phyloP scores from a whole-genome alignment of 2,888 invertebrate genomes.

The Campoletis raptor region DNA sequence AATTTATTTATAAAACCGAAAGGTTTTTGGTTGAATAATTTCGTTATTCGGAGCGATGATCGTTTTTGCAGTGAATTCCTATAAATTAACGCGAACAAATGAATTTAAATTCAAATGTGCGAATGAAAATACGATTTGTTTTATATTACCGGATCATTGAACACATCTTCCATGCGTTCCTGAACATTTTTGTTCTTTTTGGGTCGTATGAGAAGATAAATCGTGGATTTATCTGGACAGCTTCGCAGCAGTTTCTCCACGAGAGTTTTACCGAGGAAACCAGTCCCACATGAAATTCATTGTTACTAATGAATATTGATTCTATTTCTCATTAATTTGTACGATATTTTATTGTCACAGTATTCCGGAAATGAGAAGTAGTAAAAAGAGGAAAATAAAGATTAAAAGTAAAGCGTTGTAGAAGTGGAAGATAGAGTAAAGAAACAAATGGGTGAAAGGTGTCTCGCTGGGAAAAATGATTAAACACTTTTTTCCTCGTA shows the following conservation, averaged over 20 bases:
- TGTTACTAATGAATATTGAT: background rate
- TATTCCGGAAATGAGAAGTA: background rate
- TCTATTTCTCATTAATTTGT: background rate
- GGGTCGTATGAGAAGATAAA: slow-evolving; percentile 86
- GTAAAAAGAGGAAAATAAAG: slow-evolving; percentile 10
- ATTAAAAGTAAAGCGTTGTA: background rate
- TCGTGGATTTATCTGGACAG: slow-evolving; percentile 86
- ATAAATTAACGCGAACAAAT: background rate
- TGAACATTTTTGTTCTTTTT: slow-evolving; percentile 86
- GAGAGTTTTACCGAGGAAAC: slow-evolving; percentile 87
- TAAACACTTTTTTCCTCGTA: slow-evolving; percentile 46
- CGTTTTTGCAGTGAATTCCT: background rate
- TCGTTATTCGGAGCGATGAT: background rate
- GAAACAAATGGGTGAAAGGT: slow-evolving; percentile 56
- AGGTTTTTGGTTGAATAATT: background rate
- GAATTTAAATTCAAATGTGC: background rate
- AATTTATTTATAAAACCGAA: background rate
- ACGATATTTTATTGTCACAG: background rate
- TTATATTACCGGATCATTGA: slow-evolving; percentile 87
- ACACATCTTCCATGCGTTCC: slow-evolving; percentile 86
- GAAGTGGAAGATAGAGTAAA: background rate
- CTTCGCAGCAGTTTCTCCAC: slow-evolving; percentile 88
- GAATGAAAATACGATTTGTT: background rate
- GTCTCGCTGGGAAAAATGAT: slow-evolving; percentile 46
- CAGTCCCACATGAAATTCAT: slow-evolving; percentile 80